phyloP scores from a whole-genome alignment of 2,113 vertebrate species.

The Neotragus moschatus region DNA sequence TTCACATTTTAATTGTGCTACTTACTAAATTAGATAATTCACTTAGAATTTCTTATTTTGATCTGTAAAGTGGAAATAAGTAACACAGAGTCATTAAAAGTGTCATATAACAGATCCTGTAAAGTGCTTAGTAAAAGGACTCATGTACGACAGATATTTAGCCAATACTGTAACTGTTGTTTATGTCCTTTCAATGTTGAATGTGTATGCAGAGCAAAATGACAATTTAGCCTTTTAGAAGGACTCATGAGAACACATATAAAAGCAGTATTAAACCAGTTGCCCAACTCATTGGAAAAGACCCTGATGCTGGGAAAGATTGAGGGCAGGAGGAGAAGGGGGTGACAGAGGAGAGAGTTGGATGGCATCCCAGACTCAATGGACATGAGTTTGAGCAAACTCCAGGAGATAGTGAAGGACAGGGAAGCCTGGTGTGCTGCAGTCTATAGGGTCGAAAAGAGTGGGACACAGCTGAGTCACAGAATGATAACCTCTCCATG shows the following conservation, averaged over 20 bases:
- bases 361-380: neutral
- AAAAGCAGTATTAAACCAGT: neutral
- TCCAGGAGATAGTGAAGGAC: neutral
- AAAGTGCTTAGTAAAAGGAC: neutral
- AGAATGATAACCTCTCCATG: neutral
- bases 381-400: neutral
- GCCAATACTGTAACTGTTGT: neutral
- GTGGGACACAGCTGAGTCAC: neutral
- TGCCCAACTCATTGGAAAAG: neutral
- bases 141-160: neutral
- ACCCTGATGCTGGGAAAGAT: neutral
- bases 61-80: slow-evolving; percentile 8
- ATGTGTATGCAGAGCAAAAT: neutral
- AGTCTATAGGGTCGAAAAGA: neutral
- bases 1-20: neutral
- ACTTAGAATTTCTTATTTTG: neutral
- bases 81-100: neutral
- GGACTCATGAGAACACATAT: neutral
- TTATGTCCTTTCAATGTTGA: neutral
- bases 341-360: neutral
- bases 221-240: neutral
- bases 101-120: neutral
- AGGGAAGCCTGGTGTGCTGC: neutral
- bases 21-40: neutral
- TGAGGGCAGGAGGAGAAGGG: neutral